Conservation (phyloP, 1,140 invertebrate species). For the Sitophilus oryzae region DNA sequence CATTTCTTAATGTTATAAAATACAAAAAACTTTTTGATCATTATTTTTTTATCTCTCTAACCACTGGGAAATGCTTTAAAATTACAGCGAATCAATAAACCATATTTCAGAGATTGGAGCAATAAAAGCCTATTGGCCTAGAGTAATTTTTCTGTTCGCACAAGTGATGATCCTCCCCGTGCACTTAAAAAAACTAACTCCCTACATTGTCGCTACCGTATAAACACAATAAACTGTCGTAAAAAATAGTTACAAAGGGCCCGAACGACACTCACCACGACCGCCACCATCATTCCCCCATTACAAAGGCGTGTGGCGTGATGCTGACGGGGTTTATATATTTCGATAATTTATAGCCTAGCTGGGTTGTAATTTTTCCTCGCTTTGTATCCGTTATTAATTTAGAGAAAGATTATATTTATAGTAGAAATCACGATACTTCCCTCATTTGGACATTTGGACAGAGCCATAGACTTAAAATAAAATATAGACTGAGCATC, state of each 20-base stretch:
- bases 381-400: too few relatives aligned
- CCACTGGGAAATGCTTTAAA: too few relatives aligned
- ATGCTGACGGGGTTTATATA: background rate
- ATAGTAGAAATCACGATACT: too few relatives aligned
- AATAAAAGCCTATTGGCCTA: background rate
- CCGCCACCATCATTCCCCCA: background rate
- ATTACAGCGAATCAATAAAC: background rate
- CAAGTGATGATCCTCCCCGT: background rate
- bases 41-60: too few relatives aligned
- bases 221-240: background rate
- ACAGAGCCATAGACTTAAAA: too few relatives aligned
- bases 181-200: background rate
- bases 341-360: background rate
- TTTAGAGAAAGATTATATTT: too few relatives aligned
- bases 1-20: too few relatives aligned
- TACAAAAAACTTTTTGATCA: too few relatives aligned
- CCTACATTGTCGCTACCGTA: background rate
- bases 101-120: background rate
- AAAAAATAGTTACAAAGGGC: background rate
- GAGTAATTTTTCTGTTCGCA: background rate
- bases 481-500: too few relatives aligned
- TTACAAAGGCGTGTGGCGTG: background rate
- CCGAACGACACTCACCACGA: background rate
- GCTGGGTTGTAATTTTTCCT: too few relatives aligned
- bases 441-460: too few relatives aligned